phyloP scores from a whole-genome alignment of 2,888 invertebrate species.

The Sthenelais limicola region DNA sequence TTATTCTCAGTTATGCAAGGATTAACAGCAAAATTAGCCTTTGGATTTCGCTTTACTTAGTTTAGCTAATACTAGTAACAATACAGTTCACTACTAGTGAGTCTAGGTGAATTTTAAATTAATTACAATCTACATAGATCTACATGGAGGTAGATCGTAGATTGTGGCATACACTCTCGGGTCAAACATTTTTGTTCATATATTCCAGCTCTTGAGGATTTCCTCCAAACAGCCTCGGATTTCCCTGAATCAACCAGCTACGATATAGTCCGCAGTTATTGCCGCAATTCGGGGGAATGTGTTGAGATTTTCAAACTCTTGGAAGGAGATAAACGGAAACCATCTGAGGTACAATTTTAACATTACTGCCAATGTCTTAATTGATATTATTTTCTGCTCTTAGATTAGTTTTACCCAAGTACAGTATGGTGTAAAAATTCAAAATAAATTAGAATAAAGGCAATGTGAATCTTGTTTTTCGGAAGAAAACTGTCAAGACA shows the following conservation, averaged over 20 bases:
- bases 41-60: too few species aligned
- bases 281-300: conserved; percentile 58
- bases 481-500: neutral
- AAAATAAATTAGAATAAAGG: too few species aligned
- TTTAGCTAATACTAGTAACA: too few species aligned
- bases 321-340: conserved; percentile 55
- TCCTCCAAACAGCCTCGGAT: conserved; percentile 52
- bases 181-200: neutral
- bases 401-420: too few species aligned
- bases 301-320: conserved; percentile 59
- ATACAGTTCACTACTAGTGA: too few species aligned
- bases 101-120: too few species aligned
- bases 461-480: neutral
- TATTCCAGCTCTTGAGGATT: conserved; percentile 53
- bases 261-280: conserved; percentile 59
- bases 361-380: neutral
- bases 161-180: too few species aligned
- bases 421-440: too few species aligned
- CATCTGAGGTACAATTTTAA: conserved; percentile 56
- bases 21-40: too few species aligned
- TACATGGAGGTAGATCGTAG: too few species aligned
- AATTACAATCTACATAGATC: too few species aligned
- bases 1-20: too few species aligned
- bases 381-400: neutral
- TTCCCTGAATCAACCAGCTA: conserved; percentile 51